Evolutionary conservation across 2,888 invertebrate genomes (phyloP).

Genomic region (Orthosia incerta): DNA sequence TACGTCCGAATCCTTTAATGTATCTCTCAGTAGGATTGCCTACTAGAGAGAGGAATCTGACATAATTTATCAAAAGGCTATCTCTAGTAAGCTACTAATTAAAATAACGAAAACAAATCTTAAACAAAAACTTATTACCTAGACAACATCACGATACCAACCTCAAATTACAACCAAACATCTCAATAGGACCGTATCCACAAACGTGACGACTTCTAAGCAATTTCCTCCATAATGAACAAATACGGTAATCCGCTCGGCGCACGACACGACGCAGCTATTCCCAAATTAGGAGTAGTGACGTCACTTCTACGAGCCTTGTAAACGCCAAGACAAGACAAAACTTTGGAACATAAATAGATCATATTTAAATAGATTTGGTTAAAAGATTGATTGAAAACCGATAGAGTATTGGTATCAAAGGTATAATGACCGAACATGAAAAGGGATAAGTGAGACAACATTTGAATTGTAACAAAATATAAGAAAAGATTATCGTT

Average conservation of each 20-base stretch:
- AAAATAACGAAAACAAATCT: neutral
- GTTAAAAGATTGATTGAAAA: no score
- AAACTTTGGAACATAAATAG: no score
- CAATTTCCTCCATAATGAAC: slow-evolving; percentile 67
- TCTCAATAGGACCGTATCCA: slow-evolving; percentile 36
- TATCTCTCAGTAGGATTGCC: no score
- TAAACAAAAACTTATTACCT: neutral
- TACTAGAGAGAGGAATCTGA: no score
- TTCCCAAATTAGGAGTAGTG: slow-evolving; percentile 63
- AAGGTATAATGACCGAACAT: no score
- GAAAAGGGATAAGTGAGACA: no score
- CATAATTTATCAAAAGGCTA: no score
- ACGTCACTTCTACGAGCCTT: slow-evolving; percentile 62
- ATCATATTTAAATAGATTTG: no score
- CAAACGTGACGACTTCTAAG: slow-evolving; percentile 34
- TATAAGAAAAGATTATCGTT: no score
- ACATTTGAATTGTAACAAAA: no score
- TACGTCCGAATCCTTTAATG: no score
- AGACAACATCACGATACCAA: neutral
- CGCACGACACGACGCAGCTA: slow-evolving; percentile 46
- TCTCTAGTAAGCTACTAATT: neutral
- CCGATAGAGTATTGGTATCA: no score
- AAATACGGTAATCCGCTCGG: slow-evolving; percentile 64
- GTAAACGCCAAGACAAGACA: slow-evolving; percentile 8
- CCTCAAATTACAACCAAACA: slow-evolving; percentile 10